Percentiles rank a stretch among this genome's conserved stretches.
phyloP scores from a whole-genome alignment of 2,797 vertebrate species.

The Phoeniculus purpureus region DNA sequence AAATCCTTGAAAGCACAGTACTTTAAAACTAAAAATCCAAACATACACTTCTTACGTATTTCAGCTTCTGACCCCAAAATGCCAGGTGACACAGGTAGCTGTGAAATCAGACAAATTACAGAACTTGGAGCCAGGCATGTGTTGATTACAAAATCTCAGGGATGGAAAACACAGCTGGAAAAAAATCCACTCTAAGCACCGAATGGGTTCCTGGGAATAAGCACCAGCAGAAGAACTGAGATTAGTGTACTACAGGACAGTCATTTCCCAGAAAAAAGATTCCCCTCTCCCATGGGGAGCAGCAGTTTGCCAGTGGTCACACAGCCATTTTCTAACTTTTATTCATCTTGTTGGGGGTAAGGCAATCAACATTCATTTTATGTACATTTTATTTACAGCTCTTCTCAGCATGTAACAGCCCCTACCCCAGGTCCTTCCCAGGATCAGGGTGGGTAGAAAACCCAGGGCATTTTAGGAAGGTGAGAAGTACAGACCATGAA shows the following conservation, averaged over 20 bases:
- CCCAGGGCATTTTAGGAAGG: background rate
- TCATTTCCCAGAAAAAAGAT: background rate
- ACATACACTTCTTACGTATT: fast-evolving
- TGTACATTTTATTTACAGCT: background rate
- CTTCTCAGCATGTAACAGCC: background rate
- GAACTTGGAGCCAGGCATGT: background rate
- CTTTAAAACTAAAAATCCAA: background rate
- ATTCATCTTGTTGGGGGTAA: background rate
- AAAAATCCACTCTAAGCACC: background rate
- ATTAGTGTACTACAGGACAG: background rate
- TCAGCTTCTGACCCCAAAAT: background rate
- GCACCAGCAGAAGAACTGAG: background rate
- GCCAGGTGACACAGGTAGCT: background rate
- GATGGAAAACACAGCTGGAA: background rate
- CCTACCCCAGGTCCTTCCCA: background rate
- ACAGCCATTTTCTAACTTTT: background rate
- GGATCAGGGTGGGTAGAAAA: background rate
- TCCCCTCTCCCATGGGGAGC: background rate
- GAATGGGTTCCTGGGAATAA: background rate
- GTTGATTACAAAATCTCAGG: background rate
- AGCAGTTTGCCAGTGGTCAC: background rate
- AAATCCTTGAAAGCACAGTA: background rate
- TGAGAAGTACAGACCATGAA: background rate
- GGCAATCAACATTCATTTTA: fast-evolving
- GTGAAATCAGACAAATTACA: background rate